phyloP scores from a whole-genome alignment of 1,140 invertebrate genomes.

The Apis cerana region DNA sequence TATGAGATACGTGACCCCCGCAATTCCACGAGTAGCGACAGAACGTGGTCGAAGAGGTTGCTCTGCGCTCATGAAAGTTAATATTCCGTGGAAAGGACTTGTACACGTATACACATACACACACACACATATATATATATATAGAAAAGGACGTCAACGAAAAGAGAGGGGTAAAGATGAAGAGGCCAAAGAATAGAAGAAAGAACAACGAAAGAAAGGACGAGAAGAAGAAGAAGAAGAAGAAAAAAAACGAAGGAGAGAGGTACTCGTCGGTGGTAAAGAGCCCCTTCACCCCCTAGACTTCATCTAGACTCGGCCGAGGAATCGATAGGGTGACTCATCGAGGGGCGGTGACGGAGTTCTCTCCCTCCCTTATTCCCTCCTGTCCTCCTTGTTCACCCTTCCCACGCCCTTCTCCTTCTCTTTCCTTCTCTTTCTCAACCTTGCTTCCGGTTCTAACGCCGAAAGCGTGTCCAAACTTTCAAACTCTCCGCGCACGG shows the following conservation, averaged over 20 bases:
- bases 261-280: conserved; percentile 52
- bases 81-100: conserved; percentile 64
- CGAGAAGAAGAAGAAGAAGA: too few relatives aligned
- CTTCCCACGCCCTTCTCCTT: conserved; percentile 42
- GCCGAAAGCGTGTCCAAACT: conserved; percentile 72
- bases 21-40: conserved; percentile 22
- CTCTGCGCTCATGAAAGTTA: conserved; percentile 65
- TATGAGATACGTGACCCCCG: conserved; percentile 51
- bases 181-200: conserved; percentile 15
- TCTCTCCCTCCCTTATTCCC: conserved; percentile 35
- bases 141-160: conserved; percentile 30
- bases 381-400: conserved; percentile 55
- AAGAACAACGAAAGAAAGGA: conserved; percentile 36
- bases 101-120: background rate
- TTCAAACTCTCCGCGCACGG: conserved; percentile 61
- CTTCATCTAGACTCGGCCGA: conserved; percentile 61
- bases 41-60: conserved; percentile 21
- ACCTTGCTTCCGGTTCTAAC: conserved; percentile 55
- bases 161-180: conserved; percentile 1
- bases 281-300: conserved; percentile 50
- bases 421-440: conserved; percentile 24
- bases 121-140: too few relatives aligned
- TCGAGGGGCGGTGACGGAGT: conserved; percentile 73
- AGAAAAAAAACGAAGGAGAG: background rate
- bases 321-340: conserved; percentile 78